A percentile compares a stretch with the other conserved stretches of the same genome.
Evolutionary conservation across 1,140 invertebrate species (phyloP).

Genomic region (Lycorma delicatula): DNA sequence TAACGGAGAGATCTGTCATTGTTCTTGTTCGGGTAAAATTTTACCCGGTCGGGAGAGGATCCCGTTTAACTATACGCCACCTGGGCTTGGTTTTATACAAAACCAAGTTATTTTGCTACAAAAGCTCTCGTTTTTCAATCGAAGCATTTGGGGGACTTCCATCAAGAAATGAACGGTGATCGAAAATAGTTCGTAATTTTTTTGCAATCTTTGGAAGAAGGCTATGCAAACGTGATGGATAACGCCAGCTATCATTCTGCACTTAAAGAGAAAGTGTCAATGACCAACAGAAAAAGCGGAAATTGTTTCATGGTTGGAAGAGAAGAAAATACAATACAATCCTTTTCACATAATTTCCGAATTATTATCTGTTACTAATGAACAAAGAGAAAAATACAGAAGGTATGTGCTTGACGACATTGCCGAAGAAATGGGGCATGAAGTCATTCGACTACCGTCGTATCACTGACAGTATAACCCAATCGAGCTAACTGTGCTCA

Average conservation of each 20-base stretch:
- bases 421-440: slow-evolving; percentile 12
- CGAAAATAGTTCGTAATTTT: too few species aligned
- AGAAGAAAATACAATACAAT: slow-evolving; percentile 4
- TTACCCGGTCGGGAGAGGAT: too few species aligned
- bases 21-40: too few species aligned
- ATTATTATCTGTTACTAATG: slow-evolving; percentile 10
- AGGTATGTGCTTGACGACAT: slow-evolving; percentile 14
- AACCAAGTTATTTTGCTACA: too few species aligned
- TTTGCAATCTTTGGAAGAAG: too few species aligned
- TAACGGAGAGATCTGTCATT: too few species aligned
- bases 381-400: neutral
- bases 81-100: too few species aligned
- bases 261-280: neutral
- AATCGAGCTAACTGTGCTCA: too few species aligned
- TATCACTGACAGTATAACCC: slow-evolving; percentile 23
- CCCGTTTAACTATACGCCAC: too few species aligned
- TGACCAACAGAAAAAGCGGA: slow-evolving; percentile 13
- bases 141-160: neutral
- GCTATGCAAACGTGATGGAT: too few species aligned
- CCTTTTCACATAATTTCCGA: slow-evolving; percentile 1
- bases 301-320: slow-evolving; percentile 16
- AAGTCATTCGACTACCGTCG: slow-evolving; percentile 17
- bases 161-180: slow-evolving; percentile 13
- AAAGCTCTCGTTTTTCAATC: too few species aligned
- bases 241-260: too few species aligned